A percentile compares a stretch with the other conserved stretches of the same genome.
Evolutionary conservation across 2,797 vertebrate species (phyloP).

Genomic region (Aulostomus chinensis): DNA sequence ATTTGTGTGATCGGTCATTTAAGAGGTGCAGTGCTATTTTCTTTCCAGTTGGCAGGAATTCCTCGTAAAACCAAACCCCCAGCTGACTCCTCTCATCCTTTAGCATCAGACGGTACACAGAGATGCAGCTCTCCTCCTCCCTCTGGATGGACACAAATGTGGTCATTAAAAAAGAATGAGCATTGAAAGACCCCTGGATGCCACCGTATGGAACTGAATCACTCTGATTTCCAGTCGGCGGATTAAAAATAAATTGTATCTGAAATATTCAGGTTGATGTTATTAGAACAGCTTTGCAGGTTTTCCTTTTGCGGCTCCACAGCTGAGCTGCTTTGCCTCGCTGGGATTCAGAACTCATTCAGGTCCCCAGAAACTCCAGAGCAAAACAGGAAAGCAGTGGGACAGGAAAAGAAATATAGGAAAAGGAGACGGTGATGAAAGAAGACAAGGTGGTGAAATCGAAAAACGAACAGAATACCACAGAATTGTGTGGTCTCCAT

Average conservation of each 20-base stretch:
- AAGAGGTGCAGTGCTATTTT: constrained; percentile 1
- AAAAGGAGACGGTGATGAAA: too few species aligned
- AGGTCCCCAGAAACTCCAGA: too few species aligned
- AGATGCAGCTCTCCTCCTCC: constrained; percentile 25
- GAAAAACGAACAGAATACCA: too few species aligned
- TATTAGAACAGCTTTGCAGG: constrained; percentile 71
- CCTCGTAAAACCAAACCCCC: constrained; percentile 9
- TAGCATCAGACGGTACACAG: constrained; percentile 28
- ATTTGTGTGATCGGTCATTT: neutral
- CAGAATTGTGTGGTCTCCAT: too few species aligned
- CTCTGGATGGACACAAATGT: constrained; percentile 61
- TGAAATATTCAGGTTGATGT: constrained; percentile 79
- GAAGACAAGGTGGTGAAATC: too few species aligned
- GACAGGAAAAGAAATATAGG: too few species aligned
- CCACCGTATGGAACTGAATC: constrained; percentile 77
- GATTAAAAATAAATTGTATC: constrained; percentile 81
- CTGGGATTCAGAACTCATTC: too few species aligned
- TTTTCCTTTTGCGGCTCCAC: constrained; percentile 24
- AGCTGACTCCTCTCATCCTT: constrained; percentile 7
- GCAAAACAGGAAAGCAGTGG: too few species aligned
- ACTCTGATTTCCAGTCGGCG: constrained; percentile 71
- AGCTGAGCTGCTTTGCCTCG: too few species aligned
- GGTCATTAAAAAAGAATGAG: constrained; percentile 79
- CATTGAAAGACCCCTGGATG: constrained; percentile 62
- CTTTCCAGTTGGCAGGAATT: constrained; percentile 3